phyloP scores from a whole-genome alignment of 1,140 invertebrate genomes.

The Stenopsyche tienmushanensis region DNA sequence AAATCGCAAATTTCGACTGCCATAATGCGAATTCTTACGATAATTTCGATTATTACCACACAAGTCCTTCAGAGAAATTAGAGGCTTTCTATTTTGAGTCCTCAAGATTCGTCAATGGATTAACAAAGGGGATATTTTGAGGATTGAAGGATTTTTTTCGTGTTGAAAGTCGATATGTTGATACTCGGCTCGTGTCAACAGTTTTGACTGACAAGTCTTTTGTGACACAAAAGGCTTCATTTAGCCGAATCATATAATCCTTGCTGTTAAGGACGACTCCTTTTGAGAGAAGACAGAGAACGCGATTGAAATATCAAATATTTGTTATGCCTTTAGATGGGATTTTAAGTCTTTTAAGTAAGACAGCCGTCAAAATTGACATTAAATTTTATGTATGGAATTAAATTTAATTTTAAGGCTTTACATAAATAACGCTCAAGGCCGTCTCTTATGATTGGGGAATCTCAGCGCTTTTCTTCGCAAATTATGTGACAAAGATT shows the following conservation, averaged over 20 bases:
- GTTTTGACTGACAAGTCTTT: conserved; percentile 12
- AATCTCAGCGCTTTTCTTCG: no score
- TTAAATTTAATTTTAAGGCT: no score
- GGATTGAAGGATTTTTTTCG: neutral
- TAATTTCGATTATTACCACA: no score
- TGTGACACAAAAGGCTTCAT: neutral
- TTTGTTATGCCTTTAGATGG: conserved; percentile 11
- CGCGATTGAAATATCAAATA: conserved; percentile 23
- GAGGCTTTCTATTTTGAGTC: neutral
- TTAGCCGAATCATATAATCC: conserved; percentile 9
- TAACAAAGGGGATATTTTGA: neutral
- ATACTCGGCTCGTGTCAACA: conserved; percentile 23
- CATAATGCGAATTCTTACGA: neutral
- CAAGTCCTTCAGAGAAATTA: no score
- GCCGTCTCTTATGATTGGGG: no score
- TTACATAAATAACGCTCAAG: no score
- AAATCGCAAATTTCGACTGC: neutral
- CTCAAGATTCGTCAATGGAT: neutral
- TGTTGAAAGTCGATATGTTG: conserved; percentile 13
- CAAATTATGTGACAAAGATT: no score
- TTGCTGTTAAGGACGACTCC: neutral
- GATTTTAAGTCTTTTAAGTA: no score
- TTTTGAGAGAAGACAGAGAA: neutral
- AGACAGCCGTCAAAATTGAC: no score
- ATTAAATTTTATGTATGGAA: no score